A percentile compares a stretch with the other conserved stretches of the same genome.
Conservation (phyloP, 2,113 vertebrate species). For the Corythaixoides concolor region DNA sequence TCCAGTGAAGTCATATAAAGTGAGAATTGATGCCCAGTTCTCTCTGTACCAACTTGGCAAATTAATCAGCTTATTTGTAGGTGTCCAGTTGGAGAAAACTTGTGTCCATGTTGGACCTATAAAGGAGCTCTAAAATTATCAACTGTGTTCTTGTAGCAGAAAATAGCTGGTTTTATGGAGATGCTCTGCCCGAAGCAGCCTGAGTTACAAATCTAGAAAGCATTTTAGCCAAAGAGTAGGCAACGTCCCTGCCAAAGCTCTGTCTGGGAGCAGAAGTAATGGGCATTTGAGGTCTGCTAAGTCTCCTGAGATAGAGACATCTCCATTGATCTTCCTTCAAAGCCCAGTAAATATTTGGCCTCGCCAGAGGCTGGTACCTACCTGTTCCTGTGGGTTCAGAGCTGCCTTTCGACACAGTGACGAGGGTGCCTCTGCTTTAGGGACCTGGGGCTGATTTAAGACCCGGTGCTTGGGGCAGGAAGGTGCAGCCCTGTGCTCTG, state of each 20-base stretch:
- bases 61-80: neutral
- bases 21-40: neutral
- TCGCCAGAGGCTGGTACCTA: neutral
- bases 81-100: neutral
- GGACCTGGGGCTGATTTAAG: neutral
- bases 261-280: neutral
- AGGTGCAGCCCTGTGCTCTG: neutral
- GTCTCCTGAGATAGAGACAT: neutral
- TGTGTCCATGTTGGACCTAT: neutral
- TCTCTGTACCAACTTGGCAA: neutral
- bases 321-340: neutral
- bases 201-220: neutral
- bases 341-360: neutral
- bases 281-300: neutral
- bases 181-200: neutral
- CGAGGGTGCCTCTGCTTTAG: neutral
- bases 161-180: neutral
- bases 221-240: neutral
- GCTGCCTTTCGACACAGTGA: neutral
- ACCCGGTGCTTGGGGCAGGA: neutral
- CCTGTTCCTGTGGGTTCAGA: neutral
- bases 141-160: neutral
- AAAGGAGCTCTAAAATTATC: neutral
- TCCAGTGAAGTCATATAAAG: neutral
- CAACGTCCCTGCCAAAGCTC: neutral